A percentile compares a stretch with the other conserved stretches of the same genome.
Conservation (phyloP, 2,113 vertebrate genomes). For the Calidris pugnax region DNA sequence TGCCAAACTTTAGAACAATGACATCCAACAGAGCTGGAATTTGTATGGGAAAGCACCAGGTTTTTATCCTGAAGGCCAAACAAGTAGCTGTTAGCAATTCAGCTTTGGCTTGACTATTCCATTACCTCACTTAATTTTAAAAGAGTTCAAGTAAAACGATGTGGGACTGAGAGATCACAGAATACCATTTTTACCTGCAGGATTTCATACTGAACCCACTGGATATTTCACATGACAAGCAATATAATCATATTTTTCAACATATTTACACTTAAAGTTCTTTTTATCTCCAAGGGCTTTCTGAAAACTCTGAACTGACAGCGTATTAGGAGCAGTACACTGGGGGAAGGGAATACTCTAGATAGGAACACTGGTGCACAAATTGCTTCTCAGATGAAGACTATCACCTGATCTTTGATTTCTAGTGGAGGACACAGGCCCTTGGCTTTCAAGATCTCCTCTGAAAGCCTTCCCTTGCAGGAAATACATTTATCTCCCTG, state of each 20-base stretch:
- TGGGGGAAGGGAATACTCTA: neutral
- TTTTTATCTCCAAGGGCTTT: neutral
- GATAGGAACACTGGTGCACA: neutral
- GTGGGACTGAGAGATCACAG: neutral
- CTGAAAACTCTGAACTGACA: neutral
- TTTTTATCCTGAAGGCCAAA: constrained; percentile 53
- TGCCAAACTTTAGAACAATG: neutral
- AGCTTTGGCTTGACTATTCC: constrained; percentile 2
- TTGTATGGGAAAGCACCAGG: neutral
- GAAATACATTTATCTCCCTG: neutral
- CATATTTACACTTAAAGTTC: neutral
- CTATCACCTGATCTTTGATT: neutral
- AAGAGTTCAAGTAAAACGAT: neutral
- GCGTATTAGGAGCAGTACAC: neutral
- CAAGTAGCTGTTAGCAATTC: constrained; percentile 42
- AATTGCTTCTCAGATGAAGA: neutral
- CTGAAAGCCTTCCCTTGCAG: neutral
- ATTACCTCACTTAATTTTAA: constrained; percentile 10
- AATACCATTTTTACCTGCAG: neutral
- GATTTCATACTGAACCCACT: neutral
- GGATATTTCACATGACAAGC: neutral
- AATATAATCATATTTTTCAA: neutral
- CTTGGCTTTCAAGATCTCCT: neutral
- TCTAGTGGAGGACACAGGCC: neutral
- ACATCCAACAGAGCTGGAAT: constrained; percentile 50